Conservation (phyloP, 2,888 invertebrate species). For the Nebria brevicollis region DNA sequence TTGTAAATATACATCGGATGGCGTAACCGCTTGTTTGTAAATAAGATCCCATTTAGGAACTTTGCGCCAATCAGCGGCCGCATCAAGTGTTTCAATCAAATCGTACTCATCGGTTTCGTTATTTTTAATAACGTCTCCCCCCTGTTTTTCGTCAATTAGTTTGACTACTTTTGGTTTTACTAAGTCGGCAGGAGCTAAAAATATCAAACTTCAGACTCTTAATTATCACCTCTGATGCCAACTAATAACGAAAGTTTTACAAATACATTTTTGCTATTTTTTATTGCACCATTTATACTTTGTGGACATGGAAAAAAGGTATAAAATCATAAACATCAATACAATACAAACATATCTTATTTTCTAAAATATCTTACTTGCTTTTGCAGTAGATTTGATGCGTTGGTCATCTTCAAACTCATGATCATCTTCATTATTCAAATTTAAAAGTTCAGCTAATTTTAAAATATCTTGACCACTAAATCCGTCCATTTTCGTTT, state of each 20-base stretch:
- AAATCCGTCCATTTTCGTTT: slow-evolving; percentile 53
- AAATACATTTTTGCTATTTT: not conserved
- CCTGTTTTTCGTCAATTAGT: slow-evolving; percentile 9
- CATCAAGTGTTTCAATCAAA: not conserved
- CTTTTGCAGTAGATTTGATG: slow-evolving; percentile 20
- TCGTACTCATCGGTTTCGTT: slow-evolving; percentile 65
- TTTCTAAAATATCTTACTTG: slow-evolving; percentile 10
- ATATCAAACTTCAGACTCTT: too few relatives aligned
- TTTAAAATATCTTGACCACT: slow-evolving; percentile 55
- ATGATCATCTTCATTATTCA: slow-evolving; percentile 53
- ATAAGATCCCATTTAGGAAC: slow-evolving; percentile 81
- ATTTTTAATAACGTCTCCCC: slow-evolving; percentile 63
- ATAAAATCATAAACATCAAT: not conserved
- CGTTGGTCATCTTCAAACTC: slow-evolving; percentile 57
- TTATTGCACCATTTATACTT: too few relatives aligned
- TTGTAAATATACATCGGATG: slow-evolving; percentile 88
- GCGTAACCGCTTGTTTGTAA: slow-evolving; percentile 85
- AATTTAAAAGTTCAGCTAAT: slow-evolving; percentile 57
- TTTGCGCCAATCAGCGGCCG: slow-evolving; percentile 69
- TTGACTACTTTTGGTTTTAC: slow-evolving; percentile 22
- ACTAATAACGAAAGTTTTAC: too few relatives aligned
- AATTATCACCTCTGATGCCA: too few relatives aligned
- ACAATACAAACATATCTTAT: not conserved
- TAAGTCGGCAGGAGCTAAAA: slow-evolving; percentile 20
- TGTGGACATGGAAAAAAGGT: too few relatives aligned